phyloP scores from a whole-genome alignment of 2,888 invertebrate species.

The Lasius platythorax region DNA sequence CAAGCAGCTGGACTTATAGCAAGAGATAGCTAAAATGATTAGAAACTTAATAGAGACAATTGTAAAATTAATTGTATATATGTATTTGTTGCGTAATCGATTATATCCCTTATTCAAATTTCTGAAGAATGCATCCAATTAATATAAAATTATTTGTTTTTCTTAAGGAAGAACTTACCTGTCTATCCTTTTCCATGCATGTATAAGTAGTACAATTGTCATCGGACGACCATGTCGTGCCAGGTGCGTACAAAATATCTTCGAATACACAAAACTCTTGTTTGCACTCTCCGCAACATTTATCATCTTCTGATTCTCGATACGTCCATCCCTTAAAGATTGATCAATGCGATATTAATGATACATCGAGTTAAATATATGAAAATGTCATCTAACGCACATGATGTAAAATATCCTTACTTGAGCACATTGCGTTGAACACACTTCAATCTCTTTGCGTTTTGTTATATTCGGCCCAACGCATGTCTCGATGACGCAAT shows the following conservation, averaged over 20 bases:
- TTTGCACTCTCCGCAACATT: conserved; percentile 90
- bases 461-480: conserved; percentile 86
- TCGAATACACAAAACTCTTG: conserved; percentile 88
- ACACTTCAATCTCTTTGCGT: conserved; percentile 85
- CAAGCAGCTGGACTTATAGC: conserved; percentile 86
- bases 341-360: conserved; percentile 5
- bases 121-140: not conserved
- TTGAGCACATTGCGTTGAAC: conserved; percentile 86
- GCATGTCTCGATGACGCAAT: conserved; percentile 88
- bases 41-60: not conserved
- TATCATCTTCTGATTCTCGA: conserved; percentile 71
- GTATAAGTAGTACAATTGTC: conserved; percentile 90
- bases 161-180: conserved; percentile 58
- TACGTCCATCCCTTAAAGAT: conserved; percentile 84
- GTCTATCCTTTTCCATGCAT: conserved; percentile 84
- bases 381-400: not conserved
- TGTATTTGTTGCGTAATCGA: not conserved
- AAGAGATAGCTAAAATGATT: conserved; percentile 61
- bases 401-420: conserved; percentile 64
- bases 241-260: conserved; percentile 86
- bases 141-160: not conserved
- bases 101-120: not conserved
- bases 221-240: conserved; percentile 88
- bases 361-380: conserved; percentile 12
- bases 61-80: not conserved